Evolutionary conservation across 35 echinoderm and acorn worm genomes (phyloP).

Genomic region (Lytechinus variegatus): DNA sequence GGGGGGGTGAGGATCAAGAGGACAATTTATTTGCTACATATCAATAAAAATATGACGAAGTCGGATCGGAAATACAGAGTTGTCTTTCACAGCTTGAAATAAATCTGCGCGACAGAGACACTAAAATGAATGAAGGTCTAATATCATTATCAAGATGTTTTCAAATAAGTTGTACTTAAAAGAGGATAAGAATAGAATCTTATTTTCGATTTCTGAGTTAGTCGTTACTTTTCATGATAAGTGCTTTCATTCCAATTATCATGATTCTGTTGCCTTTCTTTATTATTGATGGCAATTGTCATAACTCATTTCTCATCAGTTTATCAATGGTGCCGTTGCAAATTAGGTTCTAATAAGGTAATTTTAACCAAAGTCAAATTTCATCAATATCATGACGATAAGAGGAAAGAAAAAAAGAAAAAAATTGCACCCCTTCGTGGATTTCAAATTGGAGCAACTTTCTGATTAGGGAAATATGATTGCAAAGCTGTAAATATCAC

Average conservation of each 20-base stretch:
- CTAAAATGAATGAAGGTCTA: too few relatives aligned
- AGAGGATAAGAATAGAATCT: too few relatives aligned
- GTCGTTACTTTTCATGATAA: background rate
- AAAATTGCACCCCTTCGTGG: too few relatives aligned
- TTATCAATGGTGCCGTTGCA: background rate
- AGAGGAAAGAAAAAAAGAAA: too few relatives aligned
- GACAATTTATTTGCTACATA: too few relatives aligned
- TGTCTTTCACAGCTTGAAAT: too few relatives aligned
- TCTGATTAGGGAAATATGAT: background rate
- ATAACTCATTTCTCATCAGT: background rate
- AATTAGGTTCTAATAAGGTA: background rate
- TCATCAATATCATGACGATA: background rate
- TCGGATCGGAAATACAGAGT: too few relatives aligned
- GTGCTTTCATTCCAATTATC: background rate
- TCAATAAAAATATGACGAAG: too few relatives aligned
- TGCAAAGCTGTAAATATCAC: background rate
- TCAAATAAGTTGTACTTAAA: too few relatives aligned
- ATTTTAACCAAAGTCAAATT: background rate
- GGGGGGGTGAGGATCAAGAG: too few relatives aligned
- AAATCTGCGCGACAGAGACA: too few relatives aligned
- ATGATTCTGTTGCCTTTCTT: background rate
- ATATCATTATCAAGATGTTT: too few relatives aligned
- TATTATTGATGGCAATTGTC: background rate
- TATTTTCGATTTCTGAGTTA: background rate
- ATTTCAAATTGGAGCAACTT: background rate